Conservation (phyloP, 2,113 vertebrate genomes). For the Scortum barcoo region DNA sequence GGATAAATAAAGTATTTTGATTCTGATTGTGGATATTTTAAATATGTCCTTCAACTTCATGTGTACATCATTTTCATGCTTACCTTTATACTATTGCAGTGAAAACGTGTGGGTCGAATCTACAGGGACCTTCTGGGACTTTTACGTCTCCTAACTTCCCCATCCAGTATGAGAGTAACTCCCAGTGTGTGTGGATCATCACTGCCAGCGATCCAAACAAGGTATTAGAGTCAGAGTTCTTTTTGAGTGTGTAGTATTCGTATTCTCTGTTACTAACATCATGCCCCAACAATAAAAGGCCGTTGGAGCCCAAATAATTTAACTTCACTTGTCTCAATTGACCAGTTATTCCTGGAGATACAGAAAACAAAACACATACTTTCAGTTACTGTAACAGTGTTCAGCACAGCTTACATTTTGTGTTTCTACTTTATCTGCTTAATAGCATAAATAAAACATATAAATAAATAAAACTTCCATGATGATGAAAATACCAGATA, state of each 20-base stretch:
- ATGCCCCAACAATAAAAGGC: not conserved
- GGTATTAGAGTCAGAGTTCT: constrained; percentile 63
- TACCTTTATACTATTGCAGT: constrained; percentile 71
- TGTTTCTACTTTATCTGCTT: not conserved
- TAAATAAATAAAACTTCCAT: too few relatives aligned
- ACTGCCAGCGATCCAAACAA: constrained; percentile 86
- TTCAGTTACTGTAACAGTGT: not conserved
- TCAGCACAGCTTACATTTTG: not conserved
- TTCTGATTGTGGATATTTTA: not conserved
- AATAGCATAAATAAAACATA: not conserved
- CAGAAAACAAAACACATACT: not conserved
- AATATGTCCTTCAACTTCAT: not conserved
- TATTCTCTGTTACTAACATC: not conserved
- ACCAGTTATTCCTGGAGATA: not conserved
- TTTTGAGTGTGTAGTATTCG: not conserved
- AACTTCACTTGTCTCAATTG: not conserved
- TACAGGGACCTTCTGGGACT: constrained; percentile 85
- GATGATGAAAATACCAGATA: constrained; percentile 5
- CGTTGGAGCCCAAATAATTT: not conserved
- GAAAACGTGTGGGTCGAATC: constrained; percentile 87
- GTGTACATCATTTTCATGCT: not conserved
- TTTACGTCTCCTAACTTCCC: constrained; percentile 88
- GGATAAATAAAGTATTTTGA: too few relatives aligned
- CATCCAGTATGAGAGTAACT: constrained; percentile 88
- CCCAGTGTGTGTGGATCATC: constrained; percentile 88